These are phyloP conservation scores for Cherax destructor DNA, from an alignment of 1,140 invertebrate genomes.

Conservation along the genomic window DNA sequence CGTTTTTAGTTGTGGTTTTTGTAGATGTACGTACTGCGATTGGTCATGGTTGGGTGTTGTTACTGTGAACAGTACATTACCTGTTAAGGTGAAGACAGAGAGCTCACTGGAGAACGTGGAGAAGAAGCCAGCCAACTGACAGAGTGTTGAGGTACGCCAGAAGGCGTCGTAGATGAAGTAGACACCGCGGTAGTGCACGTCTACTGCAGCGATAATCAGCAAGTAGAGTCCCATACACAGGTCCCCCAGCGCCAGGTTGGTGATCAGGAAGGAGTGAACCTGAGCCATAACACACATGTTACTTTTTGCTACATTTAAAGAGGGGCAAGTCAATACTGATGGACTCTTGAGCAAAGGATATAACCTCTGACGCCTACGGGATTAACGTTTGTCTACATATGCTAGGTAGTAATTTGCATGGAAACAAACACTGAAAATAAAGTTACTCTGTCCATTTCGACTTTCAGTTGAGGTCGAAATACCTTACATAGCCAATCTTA, in stretches of 20 bases:
- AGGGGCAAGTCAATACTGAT: too few relatives aligned
- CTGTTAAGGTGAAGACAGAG: conserved; percentile 80
- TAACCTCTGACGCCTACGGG: too few relatives aligned
- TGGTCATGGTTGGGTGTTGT: too few relatives aligned
- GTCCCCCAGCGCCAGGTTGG: conserved; percentile 81
- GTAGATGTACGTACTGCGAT: too few relatives aligned
- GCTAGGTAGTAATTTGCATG: too few relatives aligned
- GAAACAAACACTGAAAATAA: too few relatives aligned
- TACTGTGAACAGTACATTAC: conserved; percentile 12
- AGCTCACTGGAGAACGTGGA: conserved; percentile 82
- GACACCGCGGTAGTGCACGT: conserved; percentile 77
- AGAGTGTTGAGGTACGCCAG: conserved; percentile 78
- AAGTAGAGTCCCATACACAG: conserved; percentile 79
- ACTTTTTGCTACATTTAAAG: too few relatives aligned
- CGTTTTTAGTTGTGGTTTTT: too few relatives aligned
- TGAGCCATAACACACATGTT: conserved; percentile 36
- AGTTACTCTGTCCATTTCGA: too few relatives aligned
- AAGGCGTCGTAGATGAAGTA: conserved; percentile 78
- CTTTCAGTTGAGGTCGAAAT: too few relatives aligned
- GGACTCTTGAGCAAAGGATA: too few relatives aligned
- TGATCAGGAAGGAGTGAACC: conserved; percentile 80
- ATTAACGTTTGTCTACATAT: not conserved
- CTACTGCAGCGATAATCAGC: conserved; percentile 78
- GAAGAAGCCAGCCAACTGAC: conserved; percentile 80
- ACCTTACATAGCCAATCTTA: too few relatives aligned